Percentiles rank a stretch among this genome's conserved stretches.
Conservation (phyloP, 2,113 vertebrate species). For the Ctenodactylus gundi region DNA sequence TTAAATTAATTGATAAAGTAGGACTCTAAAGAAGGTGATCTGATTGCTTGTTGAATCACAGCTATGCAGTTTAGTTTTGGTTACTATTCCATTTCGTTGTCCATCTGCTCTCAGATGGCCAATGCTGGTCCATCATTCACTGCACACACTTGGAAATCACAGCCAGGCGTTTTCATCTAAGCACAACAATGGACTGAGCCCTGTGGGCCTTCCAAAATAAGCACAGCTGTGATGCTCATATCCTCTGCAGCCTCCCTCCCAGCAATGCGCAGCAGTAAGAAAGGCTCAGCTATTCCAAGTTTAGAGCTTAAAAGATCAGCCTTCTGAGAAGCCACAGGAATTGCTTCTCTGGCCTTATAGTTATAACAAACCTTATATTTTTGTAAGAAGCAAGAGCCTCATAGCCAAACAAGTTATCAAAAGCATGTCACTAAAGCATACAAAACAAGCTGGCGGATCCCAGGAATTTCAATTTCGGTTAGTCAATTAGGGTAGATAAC, state of each 20-base stretch:
- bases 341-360: not conserved
- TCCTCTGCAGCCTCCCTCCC: not conserved
- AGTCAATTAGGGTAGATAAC: not conserved
- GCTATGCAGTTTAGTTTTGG: not conserved
- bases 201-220: not conserved
- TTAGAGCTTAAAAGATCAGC: constrained; percentile 3
- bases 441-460: not conserved
- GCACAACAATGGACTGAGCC: not conserved
- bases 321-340: constrained; percentile 56
- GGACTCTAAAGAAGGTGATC: not conserved
- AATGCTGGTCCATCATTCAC: not conserved
- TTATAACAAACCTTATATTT: not conserved
- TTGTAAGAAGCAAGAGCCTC: not conserved
- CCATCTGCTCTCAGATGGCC: not conserved
- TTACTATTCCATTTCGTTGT: not conserved
- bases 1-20: not conserved
- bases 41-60: not conserved
- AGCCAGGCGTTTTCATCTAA: not conserved
- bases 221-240: not conserved
- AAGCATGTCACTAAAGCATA: not conserved
- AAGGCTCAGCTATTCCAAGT: not conserved
- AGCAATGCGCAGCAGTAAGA: not conserved
- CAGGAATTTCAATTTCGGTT: not conserved
- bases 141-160: not conserved
- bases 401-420: not conserved